Base-by-base conservation (phyloP, 2,113 vertebrate genomes). In the Calyptommatus sinebrachiatus region DNA sequence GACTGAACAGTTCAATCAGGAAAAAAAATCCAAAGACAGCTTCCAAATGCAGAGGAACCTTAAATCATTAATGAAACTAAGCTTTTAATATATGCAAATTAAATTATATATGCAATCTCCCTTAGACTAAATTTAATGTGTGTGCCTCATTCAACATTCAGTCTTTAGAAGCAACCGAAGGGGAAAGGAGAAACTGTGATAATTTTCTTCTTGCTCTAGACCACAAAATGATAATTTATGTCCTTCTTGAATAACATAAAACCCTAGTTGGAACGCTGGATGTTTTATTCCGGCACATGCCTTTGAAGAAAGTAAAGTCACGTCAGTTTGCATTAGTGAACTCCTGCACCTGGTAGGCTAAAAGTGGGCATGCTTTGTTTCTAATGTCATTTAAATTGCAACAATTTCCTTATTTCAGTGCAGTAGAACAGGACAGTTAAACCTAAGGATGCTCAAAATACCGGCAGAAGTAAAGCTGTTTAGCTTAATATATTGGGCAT, bases 31-130 rank as follows among this genome's bases (percentile, higher is more conserved):
- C 24, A 71, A 85, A 83, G 76, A 76, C 78, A 83, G 72, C 73
- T 88, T 90, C 85, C n/a, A 4, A 90, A 74, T 69, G 80, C 83
- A 91, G 85, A 85, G 84, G 76, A 89, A 87, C 66, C 83, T 83
- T 91, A 91, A 92, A 92, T 90, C 77, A 90, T 92, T 91, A 89
- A 92, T 88, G 85, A 89, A 90, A 80, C 80, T 78, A 87, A 87
- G 84, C 85, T 77, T 87, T 90, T 91, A 92, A 92, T 92, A 76
- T 78, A 92, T 91, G 92, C 87, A 92, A 92, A 93, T 93, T 91
- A 91, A 93, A 90, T 93, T 91, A 91, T 87, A 88, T 84, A 86
- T 90, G 83, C 89, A 90, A 91, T 83, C 89, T 93, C 88, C 89
- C 86, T 61, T 46, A 60, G 81, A 79, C 81, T 83, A 87, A 88